phyloP scores from a whole-genome alignment of 2,797 vertebrate species.

The Micromesistius poutassou region DNA sequence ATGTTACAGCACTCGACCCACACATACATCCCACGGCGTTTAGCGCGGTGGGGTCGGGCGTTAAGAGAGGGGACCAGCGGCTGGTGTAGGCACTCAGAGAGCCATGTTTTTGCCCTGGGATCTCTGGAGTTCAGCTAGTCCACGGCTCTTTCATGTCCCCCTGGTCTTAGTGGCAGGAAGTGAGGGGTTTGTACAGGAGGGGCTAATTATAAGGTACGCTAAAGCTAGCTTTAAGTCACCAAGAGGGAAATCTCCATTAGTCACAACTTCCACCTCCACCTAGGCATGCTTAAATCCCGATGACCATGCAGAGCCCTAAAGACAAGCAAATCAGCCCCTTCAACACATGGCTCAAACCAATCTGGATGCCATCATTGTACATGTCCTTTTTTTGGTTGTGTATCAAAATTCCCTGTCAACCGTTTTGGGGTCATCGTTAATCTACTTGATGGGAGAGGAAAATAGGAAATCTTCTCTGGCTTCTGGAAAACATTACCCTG shows the following conservation, averaged over 20 bases:
- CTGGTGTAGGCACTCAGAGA: constrained; percentile 34
- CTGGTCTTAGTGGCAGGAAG: constrained; percentile 52
- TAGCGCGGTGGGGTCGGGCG: constrained; percentile 19
- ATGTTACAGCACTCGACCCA: constrained; percentile 39
- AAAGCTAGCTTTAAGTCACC: constrained; percentile 36
- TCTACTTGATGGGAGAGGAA: not conserved
- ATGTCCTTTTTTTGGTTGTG: not conserved
- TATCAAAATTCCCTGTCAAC: not conserved
- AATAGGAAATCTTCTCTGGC: not conserved
- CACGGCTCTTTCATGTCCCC: constrained; percentile 55
- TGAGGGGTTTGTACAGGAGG: constrained; percentile 45
- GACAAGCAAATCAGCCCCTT: constrained; percentile 29
- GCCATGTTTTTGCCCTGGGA: constrained; percentile 33
- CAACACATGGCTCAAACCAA: constrained; percentile 14
- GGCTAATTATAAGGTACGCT: constrained; percentile 63
- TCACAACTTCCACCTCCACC: constrained; percentile 32
- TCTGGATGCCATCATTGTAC: constrained; percentile 9
- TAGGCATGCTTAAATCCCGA: constrained; percentile 33
- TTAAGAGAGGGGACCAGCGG: constrained; percentile 23
- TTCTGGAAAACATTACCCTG: not conserved
- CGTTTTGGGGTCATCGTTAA: not conserved
- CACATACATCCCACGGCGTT: constrained; percentile 21
- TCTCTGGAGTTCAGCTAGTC: constrained; percentile 3
- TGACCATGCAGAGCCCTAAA: constrained; percentile 23
- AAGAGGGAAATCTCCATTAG: constrained; percentile 41